Evolutionary conservation across 2,888 invertebrate species (phyloP).

Genomic region (Megastigmus dorsalis): DNA sequence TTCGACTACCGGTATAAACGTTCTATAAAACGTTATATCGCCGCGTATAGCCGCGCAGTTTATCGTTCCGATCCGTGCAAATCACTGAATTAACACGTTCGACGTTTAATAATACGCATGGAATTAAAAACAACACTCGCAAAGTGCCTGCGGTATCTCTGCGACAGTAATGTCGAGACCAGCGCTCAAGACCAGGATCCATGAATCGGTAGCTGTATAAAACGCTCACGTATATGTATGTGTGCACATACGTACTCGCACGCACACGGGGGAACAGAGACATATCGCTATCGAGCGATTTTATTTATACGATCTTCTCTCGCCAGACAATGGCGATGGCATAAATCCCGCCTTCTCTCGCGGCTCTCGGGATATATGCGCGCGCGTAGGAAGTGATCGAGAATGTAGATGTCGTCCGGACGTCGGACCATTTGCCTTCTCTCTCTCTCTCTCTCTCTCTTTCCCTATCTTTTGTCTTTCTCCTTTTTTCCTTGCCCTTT

Average conservation of each 20-base stretch:
- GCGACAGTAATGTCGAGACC: background rate
- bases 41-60: too few species aligned
- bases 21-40: too few species aligned
- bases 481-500: background rate
- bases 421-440: constrained; percentile 48
- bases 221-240: background rate
- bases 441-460: background rate
- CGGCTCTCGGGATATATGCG: too few species aligned
- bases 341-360: constrained; percentile 52
- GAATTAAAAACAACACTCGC: constrained; percentile 9
- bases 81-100: too few species aligned
- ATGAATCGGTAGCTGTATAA: constrained; percentile 39
- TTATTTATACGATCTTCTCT: constrained; percentile 28
- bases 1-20: too few species aligned
- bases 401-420: constrained; percentile 53
- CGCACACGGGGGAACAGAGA: background rate
- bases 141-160: too few species aligned
- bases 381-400: constrained; percentile 50
- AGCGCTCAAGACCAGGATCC: background rate
- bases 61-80: too few species aligned
- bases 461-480: background rate
- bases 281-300: constrained; percentile 30
- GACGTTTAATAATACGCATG: too few species aligned
- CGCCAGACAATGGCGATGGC: constrained; percentile 48
- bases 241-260: background rate